Conservation (phyloP, 2,888 invertebrate species). For the Leptodirus hochenwartii region DNA sequence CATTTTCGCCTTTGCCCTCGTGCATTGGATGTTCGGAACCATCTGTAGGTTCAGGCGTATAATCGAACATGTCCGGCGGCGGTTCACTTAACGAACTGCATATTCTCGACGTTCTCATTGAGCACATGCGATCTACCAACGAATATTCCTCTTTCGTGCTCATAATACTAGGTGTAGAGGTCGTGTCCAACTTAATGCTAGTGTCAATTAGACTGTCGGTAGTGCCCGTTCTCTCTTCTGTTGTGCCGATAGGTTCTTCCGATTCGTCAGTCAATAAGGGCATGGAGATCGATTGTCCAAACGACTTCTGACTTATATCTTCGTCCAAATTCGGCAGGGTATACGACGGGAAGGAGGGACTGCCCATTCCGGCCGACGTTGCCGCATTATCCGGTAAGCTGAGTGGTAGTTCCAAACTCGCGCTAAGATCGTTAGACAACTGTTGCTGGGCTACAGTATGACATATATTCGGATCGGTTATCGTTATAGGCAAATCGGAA, state of each 20-base stretch:
- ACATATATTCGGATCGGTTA: conserved; percentile 56
- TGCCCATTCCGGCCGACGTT: conserved; percentile 23
- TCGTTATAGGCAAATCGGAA: conserved; percentile 57
- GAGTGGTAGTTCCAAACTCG: conserved; percentile 44
- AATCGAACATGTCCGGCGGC: conserved; percentile 27
- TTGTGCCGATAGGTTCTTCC: conserved; percentile 16
- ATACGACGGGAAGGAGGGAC: conserved; percentile 22
- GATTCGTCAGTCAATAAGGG: conserved; percentile 36
- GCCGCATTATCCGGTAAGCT: conserved; percentile 52
- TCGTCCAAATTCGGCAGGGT: conserved; percentile 24
- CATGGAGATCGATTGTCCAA: conserved; percentile 35
- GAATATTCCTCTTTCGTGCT: background rate
- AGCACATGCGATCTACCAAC: conserved; percentile 21
- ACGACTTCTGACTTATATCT: conserved; percentile 23
- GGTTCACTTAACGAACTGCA: conserved; percentile 28
- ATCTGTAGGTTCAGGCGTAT: conserved; percentile 13
- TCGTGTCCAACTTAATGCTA: too few species aligned
- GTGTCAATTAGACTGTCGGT: too few species aligned
- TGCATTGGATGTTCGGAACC: too few species aligned
- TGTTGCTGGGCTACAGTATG: conserved; percentile 29
- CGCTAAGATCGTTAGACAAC: conserved; percentile 20
- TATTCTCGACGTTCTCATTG: conserved; percentile 24
- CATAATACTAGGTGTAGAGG: background rate
- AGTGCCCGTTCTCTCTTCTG: too few species aligned
- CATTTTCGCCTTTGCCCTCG: conserved; percentile 3